Evolutionary conservation across 2,113 vertebrate species (phyloP).

Genomic region (Rhombomys opimus): DNA sequence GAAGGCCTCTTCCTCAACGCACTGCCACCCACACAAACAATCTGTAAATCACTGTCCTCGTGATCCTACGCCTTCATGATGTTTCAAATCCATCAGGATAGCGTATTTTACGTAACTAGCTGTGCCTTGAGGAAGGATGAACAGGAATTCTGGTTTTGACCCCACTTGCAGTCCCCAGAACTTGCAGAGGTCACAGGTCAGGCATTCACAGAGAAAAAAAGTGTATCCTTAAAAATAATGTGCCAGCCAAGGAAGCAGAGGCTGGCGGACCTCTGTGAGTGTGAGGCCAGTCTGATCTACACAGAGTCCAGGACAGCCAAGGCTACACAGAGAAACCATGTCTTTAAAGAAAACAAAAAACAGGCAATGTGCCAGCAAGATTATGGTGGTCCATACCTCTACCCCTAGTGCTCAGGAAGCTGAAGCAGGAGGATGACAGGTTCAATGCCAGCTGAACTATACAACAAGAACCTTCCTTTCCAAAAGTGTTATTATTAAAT

Average conservation of each 20-base stretch:
- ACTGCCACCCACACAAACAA: background rate
- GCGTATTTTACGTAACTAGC: too few species aligned
- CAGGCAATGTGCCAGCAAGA: background rate
- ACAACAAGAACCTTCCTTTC: background rate
- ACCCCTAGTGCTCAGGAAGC: background rate
- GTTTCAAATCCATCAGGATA: background rate
- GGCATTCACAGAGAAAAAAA: background rate
- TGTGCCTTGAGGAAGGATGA: rapidly evolving
- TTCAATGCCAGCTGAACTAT: background rate
- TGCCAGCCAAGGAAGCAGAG: too few species aligned
- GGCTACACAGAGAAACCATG: too few species aligned
- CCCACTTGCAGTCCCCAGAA: rapidly evolving
- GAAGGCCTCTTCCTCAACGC: background rate
- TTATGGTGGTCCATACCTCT: background rate
- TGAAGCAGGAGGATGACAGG: background rate
- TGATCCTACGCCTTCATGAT: too few species aligned
- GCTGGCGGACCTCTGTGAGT: too few species aligned
- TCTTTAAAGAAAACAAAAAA: too few species aligned
- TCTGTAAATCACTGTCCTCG: background rate
- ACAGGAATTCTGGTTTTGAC: background rate
- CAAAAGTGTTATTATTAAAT: background rate
- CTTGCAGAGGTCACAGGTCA: background rate
- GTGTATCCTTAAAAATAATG: background rate
- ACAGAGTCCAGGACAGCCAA: too few species aligned
- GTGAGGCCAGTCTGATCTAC: too few species aligned